These are phyloP conservation scores for Muschampia plurimacula DNA, from an alignment of 2,888 invertebrate species.

Conservation along the genomic window DNA sequence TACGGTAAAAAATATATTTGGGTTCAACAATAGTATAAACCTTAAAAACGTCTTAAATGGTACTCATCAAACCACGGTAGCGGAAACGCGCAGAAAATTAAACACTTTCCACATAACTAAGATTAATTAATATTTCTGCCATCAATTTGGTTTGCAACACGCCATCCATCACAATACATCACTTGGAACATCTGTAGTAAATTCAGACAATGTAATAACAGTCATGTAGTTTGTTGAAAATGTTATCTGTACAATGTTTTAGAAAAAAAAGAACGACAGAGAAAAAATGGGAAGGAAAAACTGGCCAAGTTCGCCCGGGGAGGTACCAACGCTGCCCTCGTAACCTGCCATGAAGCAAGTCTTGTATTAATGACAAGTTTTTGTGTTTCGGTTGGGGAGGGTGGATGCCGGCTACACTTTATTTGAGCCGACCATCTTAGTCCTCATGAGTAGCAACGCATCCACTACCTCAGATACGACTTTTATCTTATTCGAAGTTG, in stretches of 20 bases:
- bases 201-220: slow-evolving; percentile 41
- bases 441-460: no score
- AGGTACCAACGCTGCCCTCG: no score
- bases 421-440: no score
- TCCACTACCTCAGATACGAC: no score
- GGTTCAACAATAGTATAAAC: no score
- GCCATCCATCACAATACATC: slow-evolving; percentile 56
- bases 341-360: no score
- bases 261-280: background rate
- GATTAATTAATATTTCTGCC: slow-evolving; percentile 47
- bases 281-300: background rate
- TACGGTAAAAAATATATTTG: no score
- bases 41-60: background rate
- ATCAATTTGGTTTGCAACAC: slow-evolving; percentile 43
- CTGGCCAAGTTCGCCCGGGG: no score
- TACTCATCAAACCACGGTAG: background rate
- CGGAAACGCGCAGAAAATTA: slow-evolving; percentile 16
- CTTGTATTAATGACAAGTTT: no score
- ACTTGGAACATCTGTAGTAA: slow-evolving; percentile 44
- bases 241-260: slow-evolving; percentile 8
- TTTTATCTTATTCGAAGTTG: no score
- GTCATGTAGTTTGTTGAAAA: slow-evolving; percentile 29
- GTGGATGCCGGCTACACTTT: no score
- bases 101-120: slow-evolving; percentile 38
- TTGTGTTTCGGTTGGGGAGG: no score